Evolutionary conservation across 2,797 vertebrate species (phyloP), one percentile per base, ranked within the genome.

Genomic region (Microhierax caerulescens): DNA sequence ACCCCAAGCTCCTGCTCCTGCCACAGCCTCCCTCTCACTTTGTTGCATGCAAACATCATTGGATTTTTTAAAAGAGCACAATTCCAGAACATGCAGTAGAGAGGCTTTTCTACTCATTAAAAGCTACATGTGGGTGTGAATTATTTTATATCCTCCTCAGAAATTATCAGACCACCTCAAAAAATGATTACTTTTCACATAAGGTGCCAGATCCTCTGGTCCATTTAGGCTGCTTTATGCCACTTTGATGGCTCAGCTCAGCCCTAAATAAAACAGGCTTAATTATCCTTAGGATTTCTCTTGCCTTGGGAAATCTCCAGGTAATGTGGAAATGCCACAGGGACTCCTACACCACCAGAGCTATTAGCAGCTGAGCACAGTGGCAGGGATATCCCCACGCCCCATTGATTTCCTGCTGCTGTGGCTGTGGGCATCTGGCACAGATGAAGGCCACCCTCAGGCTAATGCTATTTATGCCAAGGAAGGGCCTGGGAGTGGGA

Each of bases 231-330:
- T 96, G 95, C 81, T 96, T 97, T 97, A 95, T 96, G 94, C 95
- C 72, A 95, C 81, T 93, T 90, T 95, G 96, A 96, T 94, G 92
- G 92, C 94, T 96, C 88, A 92, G 96, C 93, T 97, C 95, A 93
- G 90, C 94, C 95, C 97, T 96, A 97, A 97, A 96, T 97, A 97
- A 97, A 96, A 95, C 95, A 93, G 92, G 94, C 94, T 96, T 96
- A 96, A 97, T 97, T 97, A 96, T 97, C 97, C 95, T 96, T 96
- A 97, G 93, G 97, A 97, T 96, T 97, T 94, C 84, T 95, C 86
- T 94, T 96, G 94, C 94, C 96, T 97, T 95, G 93, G 95, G 97
- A 97, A 97, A 97, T 97, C 95, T 96, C 96, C 95, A 97, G 97
- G 95, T 97, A 97, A 95, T 96, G 95, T 95, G 92, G 93, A 92